Evolutionary conservation across 2,113 vertebrate species (phyloP).

Genomic region (Pteruthius melanotis): DNA sequence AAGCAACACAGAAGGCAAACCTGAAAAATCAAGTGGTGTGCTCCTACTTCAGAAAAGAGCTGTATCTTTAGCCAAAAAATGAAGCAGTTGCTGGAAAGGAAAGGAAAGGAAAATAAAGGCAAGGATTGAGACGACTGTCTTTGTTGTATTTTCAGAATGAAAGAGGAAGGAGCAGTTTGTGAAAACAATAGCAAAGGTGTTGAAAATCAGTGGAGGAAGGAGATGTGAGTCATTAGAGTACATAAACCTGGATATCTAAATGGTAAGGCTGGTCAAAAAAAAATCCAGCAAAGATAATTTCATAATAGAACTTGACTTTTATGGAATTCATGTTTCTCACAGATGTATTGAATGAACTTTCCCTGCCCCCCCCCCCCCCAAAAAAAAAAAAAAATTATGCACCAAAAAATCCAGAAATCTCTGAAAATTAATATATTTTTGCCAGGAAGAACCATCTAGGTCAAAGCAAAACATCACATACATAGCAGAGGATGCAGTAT

Average conservation of each 20-base stretch:
- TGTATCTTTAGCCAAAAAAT: background rate
- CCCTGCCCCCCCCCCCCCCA: accelerated
- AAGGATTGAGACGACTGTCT: background rate
- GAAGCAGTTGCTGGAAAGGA: background rate
- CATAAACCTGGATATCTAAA: background rate
- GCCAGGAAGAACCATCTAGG: background rate
- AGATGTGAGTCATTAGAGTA: background rate
- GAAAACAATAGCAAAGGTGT: background rate
- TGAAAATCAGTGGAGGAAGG: background rate
- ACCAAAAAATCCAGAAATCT: background rate
- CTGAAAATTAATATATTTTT: background rate
- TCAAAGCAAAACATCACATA: background rate
- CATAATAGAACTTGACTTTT: background rate
- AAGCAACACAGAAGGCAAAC: background rate
- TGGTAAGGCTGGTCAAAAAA: background rate
- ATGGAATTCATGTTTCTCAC: background rate
- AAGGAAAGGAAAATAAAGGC: background rate
- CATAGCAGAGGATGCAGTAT: background rate
- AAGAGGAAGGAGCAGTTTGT: background rate
- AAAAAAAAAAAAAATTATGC: background rate
- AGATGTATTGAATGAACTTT: background rate
- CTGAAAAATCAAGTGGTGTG: background rate
- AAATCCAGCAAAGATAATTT: background rate
- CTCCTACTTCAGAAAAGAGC: background rate
- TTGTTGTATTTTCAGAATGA: background rate